phyloP scores from a whole-genome alignment of 2,797 vertebrate species.

The Eulemur mongoz region DNA sequence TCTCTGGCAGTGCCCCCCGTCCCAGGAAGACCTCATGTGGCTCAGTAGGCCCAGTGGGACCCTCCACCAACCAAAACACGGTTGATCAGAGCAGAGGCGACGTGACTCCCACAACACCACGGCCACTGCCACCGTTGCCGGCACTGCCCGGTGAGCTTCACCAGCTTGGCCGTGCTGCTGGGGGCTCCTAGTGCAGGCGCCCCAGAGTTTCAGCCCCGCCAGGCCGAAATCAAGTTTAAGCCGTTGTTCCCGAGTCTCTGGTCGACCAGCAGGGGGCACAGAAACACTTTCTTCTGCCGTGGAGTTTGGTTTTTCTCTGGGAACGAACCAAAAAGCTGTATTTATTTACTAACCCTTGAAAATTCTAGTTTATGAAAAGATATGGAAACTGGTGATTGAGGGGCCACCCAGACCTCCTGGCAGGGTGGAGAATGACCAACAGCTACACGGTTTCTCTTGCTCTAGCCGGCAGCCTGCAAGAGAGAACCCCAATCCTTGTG shows the following conservation, averaged over 20 bases:
- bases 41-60: background rate
- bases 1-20: slow-evolving; percentile 35
- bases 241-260: background rate
- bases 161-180: background rate
- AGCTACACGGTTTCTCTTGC: background rate
- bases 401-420: background rate
- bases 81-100: background rate
- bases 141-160: accelerated
- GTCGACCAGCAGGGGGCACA: slow-evolving; percentile 77
- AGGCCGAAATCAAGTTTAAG: background rate
- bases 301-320: slow-evolving; percentile 26
- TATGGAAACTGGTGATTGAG: background rate
- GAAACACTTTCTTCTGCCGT: slow-evolving; percentile 18
- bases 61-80: background rate
- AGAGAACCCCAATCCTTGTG: background rate
- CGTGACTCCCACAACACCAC: accelerated
- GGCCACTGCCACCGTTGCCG: background rate
- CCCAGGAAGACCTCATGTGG: background rate
- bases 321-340: background rate
- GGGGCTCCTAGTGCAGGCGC: accelerated
- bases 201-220: background rate
- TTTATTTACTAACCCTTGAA: background rate
- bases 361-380: background rate
- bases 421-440: accelerated
- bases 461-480: background rate